phyloP scores from a whole-genome alignment of 2,888 invertebrate species.

The Scrobipalpa atriplicella region DNA sequence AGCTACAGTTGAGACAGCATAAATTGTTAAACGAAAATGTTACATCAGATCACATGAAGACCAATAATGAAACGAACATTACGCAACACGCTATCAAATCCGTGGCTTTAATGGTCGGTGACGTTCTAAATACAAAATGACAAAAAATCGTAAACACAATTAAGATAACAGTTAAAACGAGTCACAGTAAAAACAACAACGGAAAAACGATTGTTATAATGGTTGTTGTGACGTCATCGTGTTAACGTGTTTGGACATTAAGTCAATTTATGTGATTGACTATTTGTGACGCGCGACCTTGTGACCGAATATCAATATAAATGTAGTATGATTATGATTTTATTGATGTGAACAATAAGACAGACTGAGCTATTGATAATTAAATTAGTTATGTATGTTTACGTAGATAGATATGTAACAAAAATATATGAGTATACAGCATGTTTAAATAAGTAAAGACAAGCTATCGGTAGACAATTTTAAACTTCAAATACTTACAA shows the following conservation, averaged over 20 bases:
- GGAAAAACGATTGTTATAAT: not conserved
- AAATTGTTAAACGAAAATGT: not conserved
- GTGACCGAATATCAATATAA: conserved; percentile 8
- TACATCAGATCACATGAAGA: not conserved
- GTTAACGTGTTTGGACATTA: conserved; percentile 1
- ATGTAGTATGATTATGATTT: not conserved
- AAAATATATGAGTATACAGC: too few relatives aligned
- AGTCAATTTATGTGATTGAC: not conserved
- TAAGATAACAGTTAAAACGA: conserved; percentile 22
- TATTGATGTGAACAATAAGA: too few relatives aligned
- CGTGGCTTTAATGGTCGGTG: not conserved
- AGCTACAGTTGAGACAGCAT: not conserved
- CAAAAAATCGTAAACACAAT: conserved; percentile 8
- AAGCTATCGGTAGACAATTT: too few relatives aligned
- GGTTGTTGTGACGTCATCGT: conserved; percentile 10
- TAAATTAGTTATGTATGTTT: too few relatives aligned
- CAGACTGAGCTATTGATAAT: too few relatives aligned
- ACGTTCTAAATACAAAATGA: not conserved
- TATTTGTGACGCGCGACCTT: not conserved
- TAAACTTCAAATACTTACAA: too few relatives aligned
- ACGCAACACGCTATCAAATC: not conserved
- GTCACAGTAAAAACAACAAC: not conserved
- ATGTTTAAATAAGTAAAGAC: too few relatives aligned
- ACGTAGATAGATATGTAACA: too few relatives aligned
- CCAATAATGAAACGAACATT: not conserved